phyloP scores from a whole-genome alignment of 2,888 invertebrate genomes.

The Atrina japonica region DNA sequence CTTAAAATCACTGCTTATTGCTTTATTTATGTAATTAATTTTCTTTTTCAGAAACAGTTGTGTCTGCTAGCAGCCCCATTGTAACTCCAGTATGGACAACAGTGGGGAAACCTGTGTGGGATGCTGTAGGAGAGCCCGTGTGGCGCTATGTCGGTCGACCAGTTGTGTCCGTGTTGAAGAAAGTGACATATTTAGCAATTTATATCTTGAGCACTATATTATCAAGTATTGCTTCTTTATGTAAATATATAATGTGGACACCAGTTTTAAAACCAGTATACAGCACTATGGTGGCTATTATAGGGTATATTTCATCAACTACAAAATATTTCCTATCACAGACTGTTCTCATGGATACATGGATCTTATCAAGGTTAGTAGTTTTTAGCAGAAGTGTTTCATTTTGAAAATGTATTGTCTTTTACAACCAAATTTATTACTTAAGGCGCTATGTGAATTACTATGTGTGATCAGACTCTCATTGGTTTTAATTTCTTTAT shows the following conservation, averaged over 20 bases:
- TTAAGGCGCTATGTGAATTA: too few species aligned
- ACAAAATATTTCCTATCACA: not conserved
- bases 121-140: constrained; percentile 46
- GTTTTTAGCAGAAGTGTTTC: not conserved
- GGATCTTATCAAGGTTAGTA: constrained; percentile 54
- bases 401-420: not conserved
- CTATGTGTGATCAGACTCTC: too few species aligned
- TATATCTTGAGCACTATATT: too few species aligned
- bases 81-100: constrained; percentile 33
- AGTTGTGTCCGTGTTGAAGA: not conserved
- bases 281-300: not conserved
- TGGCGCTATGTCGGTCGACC: constrained; percentile 36
- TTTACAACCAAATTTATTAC: too few species aligned
- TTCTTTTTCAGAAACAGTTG: constrained; percentile 53
- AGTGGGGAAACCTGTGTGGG: constrained; percentile 53
- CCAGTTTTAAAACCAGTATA: too few species aligned
- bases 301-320: not conserved
- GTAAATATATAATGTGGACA: too few species aligned
- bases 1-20: too few species aligned
- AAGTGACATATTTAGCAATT: too few species aligned
- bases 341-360: constrained; percentile 50
- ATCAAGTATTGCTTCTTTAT: too few species aligned
- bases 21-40: not conserved
- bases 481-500: too few species aligned
- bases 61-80: constrained; percentile 45